These are phyloP conservation scores for Sminthurides bifidus DNA, from an alignment of 1,140 invertebrate species.

Conservation along the genomic window DNA sequence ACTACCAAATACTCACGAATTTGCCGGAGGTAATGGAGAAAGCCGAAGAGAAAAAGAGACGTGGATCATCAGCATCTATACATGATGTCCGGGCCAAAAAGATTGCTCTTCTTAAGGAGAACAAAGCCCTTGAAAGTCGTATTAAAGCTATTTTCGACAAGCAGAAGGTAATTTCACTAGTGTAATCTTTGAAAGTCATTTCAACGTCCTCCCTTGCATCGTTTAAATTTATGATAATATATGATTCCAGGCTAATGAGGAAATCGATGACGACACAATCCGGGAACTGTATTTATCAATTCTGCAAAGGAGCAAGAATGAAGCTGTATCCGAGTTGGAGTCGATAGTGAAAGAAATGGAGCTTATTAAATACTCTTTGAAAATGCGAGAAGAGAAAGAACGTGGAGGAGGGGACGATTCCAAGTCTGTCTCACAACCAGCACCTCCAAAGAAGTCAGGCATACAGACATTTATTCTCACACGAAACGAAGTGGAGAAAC, in stretches of 20 bases:
- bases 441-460: background rate
- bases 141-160: conserved; percentile 49
- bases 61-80: conserved; percentile 35
- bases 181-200: conserved; percentile 19
- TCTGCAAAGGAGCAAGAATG: conserved; percentile 59
- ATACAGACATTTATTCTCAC: conserved; percentile 77
- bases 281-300: conserved; percentile 70
- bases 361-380: conserved; percentile 43
- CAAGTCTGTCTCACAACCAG: background rate
- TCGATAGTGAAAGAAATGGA: conserved; percentile 33
- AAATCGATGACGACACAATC: conserved; percentile 62
- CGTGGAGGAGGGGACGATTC: conserved; percentile 28
- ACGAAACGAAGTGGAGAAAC: conserved; percentile 73
- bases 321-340: conserved; percentile 64
- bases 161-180: conserved; percentile 31
- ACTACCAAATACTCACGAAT: conserved; percentile 56
- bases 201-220: background rate
- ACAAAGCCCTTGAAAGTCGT: conserved; percentile 63
- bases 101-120: conserved; percentile 64
- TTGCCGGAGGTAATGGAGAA: conserved; percentile 33
- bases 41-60: conserved; percentile 35
- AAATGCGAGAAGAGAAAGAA: conserved; percentile 34
- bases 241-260: conserved; percentile 41
- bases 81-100: conserved; percentile 53
- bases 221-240: background rate